Evolutionary conservation across 92 coral and sea anemone species (phyloP).

Genomic region (Meandrina meandrites): DNA sequence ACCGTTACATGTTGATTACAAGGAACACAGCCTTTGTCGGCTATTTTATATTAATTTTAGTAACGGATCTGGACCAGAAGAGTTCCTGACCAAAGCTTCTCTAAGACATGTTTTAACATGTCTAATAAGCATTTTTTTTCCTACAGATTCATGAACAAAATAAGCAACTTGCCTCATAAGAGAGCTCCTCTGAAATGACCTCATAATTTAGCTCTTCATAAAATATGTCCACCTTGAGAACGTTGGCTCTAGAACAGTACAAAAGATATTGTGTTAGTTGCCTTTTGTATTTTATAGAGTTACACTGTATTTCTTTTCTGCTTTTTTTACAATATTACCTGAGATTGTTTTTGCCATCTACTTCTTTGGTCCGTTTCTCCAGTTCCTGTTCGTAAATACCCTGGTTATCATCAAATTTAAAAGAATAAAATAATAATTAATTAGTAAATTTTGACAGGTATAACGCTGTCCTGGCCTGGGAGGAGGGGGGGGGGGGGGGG

Average conservation of each 20-base stretch:
- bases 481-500: too few relatives aligned
- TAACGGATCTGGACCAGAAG: too few relatives aligned
- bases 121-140: background rate
- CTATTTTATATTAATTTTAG: too few relatives aligned
- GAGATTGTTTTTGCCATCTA: background rate
- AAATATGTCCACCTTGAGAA: slow-evolving; percentile 69
- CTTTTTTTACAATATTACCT: background rate
- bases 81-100: too few relatives aligned
- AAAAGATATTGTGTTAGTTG: background rate
- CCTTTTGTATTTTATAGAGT: background rate
- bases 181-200: slow-evolving; percentile 64
- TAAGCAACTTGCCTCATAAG: slow-evolving; percentile 65
- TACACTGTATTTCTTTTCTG: too few relatives aligned
- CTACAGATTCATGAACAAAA: background rate
- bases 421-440: background rate
- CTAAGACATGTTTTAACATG: too few relatives aligned
- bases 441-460: background rate
- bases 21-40: too few relatives aligned
- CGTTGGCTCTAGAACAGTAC: slow-evolving; percentile 17
- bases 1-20: too few relatives aligned
- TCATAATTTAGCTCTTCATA: slow-evolving; percentile 79
- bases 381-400: background rate
- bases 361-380: background rate
- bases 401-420: background rate
- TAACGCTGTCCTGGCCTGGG: too few relatives aligned